Evolutionary conservation across 1,140 invertebrate species (phyloP).

Genomic region (Trachymyrmex septentrionalis): DNA sequence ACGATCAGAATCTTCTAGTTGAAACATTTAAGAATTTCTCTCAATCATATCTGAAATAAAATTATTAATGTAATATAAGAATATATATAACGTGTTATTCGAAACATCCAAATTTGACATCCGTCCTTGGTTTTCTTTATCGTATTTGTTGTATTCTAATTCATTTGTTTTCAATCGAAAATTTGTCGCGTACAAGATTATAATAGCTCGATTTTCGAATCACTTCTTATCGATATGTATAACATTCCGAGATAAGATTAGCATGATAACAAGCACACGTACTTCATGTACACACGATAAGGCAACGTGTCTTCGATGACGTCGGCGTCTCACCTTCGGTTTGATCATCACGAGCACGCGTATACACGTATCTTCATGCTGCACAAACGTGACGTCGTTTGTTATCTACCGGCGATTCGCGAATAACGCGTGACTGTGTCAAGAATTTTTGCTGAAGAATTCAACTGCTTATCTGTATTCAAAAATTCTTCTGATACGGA

Average conservation of each 20-base stretch:
- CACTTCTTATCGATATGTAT: too few relatives aligned
- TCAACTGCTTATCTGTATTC: neutral
- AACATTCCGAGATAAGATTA: slow-evolving; percentile 19
- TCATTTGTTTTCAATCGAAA: too few relatives aligned
- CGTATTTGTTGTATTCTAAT: too few relatives aligned
- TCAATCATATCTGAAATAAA: too few relatives aligned
- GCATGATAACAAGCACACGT: neutral
- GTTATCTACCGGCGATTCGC: slow-evolving; percentile 1
- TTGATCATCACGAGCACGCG: slow-evolving; percentile 44
- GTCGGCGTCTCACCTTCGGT: slow-evolving; percentile 67
- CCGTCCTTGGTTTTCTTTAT: too few relatives aligned
- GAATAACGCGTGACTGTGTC: slow-evolving; percentile 10
- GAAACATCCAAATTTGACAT: too few relatives aligned
- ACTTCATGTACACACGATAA: slow-evolving; percentile 2
- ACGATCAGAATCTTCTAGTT: too few relatives aligned
- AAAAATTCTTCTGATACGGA: neutral
- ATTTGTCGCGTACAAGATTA: too few relatives aligned
- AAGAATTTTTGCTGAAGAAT: neutral
- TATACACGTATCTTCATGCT: slow-evolving; percentile 10
- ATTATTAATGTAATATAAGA: too few relatives aligned
- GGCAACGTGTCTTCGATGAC: slow-evolving; percentile 39
- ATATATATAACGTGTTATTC: too few relatives aligned
- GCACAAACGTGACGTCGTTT: slow-evolving; percentile 50
- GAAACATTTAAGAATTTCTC: too few relatives aligned
- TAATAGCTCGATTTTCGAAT: slow-evolving; percentile 2